Evolutionary conservation across 2,797 vertebrate species (phyloP).

Genomic region (Neoniphon sammara): DNA sequence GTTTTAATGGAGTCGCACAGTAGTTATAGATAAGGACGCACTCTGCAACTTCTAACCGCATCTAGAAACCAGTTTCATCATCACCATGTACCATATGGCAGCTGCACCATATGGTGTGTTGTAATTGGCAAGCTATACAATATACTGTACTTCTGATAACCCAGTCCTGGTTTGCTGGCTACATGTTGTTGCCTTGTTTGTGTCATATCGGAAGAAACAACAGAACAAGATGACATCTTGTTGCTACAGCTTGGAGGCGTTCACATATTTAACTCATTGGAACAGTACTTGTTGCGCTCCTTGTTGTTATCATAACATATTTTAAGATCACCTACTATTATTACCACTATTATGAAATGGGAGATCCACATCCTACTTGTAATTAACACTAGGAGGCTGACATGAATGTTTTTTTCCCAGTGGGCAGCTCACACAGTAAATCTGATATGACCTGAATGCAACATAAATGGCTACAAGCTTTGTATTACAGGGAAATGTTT

Average conservation of each 20-base stretch:
- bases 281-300: background rate
- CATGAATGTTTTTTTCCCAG: slow-evolving; percentile 42
- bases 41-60: background rate
- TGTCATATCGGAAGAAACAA: background rate
- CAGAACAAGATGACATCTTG: too few relatives aligned
- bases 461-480: slow-evolving; percentile 1
- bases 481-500: too few relatives aligned
- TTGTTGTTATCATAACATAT: background rate
- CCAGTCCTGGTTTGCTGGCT: background rate
- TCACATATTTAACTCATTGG: background rate
- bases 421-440: slow-evolving; percentile 40
- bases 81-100: too few relatives aligned
- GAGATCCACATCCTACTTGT: slow-evolving; percentile 52
- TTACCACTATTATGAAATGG: slow-evolving; percentile 34
- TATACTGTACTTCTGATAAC: slow-evolving; percentile 1
- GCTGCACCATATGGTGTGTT: too few relatives aligned
- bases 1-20: slow-evolving; percentile 12
- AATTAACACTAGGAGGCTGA: slow-evolving; percentile 31
- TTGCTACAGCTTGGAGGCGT: background rate
- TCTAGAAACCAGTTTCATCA: background rate
- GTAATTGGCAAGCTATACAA: too few relatives aligned
- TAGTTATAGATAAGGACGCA: slow-evolving; percentile 31
- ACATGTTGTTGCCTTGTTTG: background rate
- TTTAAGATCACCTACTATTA: background rate
- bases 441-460: background rate